A percentile compares a stretch with the other conserved stretches of the same genome.
Evolutionary conservation across 2,888 invertebrate genomes (phyloP).

Genomic region (Lithosia quadra): DNA sequence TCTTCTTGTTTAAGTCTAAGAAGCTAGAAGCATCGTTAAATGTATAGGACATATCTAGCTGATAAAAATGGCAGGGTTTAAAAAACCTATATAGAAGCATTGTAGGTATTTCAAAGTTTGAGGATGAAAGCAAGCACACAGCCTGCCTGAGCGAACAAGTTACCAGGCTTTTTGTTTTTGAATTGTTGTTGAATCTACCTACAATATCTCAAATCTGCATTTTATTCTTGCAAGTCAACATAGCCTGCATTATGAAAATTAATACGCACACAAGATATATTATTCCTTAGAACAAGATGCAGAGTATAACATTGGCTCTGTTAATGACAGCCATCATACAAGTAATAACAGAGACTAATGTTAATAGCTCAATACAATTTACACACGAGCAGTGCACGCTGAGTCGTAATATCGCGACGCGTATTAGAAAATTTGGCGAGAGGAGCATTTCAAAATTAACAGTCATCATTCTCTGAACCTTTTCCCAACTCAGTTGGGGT

Average conservation of each 20-base stretch:
- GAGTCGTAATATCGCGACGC: conserved; percentile 37
- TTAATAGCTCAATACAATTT: conserved; percentile 31
- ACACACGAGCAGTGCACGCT: conserved; percentile 32
- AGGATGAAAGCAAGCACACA: not conserved
- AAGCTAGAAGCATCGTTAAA: conserved; percentile 15
- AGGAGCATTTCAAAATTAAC: conserved; percentile 45
- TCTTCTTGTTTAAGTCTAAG: conserved; percentile 16
- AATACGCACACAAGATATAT: not conserved
- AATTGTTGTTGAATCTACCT: conserved; percentile 1
- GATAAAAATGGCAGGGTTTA: conserved; percentile 10
- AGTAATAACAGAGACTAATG: not conserved
- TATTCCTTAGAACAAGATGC: too few species aligned
- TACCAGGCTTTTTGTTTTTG: not conserved
- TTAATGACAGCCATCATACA: too few species aligned
- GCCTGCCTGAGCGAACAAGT: not conserved
- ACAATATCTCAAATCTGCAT: not conserved
- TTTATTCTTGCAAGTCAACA: not conserved
- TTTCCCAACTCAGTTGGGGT: too few species aligned
- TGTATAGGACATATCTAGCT: not conserved
- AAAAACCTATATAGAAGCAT: not conserved
- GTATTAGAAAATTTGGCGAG: conserved; percentile 53
- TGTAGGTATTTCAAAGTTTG: not conserved
- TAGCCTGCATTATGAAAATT: not conserved
- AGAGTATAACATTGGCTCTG: too few species aligned
- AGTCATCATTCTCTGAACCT: too few species aligned